phyloP scores from a whole-genome alignment of 2,113 vertebrate species.

The Saguinus imperator region DNA sequence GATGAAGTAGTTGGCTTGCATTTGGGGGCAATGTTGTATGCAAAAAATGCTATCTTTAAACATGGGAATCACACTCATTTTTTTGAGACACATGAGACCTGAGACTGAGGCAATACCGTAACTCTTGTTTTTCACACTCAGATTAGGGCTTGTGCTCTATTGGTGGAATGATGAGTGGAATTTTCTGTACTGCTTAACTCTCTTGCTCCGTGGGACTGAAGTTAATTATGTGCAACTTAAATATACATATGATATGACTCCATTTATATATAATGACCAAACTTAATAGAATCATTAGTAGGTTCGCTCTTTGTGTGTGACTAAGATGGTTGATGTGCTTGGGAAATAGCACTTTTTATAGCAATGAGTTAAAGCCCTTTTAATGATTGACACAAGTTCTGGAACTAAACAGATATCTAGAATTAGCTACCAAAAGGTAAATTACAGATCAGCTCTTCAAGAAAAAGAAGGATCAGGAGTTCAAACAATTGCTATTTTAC shows the following conservation, averaged over 20 bases:
- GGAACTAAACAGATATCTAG: neutral
- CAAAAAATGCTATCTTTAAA: conserved; percentile 38
- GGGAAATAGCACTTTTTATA: neutral
- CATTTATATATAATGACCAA: conserved; percentile 28
- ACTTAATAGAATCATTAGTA: conserved; percentile 31
- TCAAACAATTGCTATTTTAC: neutral
- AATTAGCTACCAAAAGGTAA: neutral
- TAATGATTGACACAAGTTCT: neutral
- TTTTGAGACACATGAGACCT: conserved; percentile 16
- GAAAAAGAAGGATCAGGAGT: neutral
- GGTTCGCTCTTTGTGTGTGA: neutral
- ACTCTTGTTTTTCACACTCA: conserved; percentile 62
- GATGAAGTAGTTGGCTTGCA: neutral
- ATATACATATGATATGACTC: neutral
- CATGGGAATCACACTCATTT: conserved; percentile 35
- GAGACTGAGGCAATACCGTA: conserved; percentile 37
- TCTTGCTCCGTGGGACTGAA: neutral
- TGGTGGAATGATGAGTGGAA: conserved; percentile 35
- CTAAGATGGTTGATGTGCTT: neutral
- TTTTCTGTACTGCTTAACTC: conserved; percentile 42
- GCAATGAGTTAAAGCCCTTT: conserved; percentile 24
- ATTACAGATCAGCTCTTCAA: neutral
- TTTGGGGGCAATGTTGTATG: neutral
- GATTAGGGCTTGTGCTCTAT: conserved; percentile 39
- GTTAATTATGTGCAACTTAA: conserved; percentile 42